phyloP scores from a whole-genome alignment of 2,888 invertebrate genomes.

The Xanthorhoe spadicearia region DNA sequence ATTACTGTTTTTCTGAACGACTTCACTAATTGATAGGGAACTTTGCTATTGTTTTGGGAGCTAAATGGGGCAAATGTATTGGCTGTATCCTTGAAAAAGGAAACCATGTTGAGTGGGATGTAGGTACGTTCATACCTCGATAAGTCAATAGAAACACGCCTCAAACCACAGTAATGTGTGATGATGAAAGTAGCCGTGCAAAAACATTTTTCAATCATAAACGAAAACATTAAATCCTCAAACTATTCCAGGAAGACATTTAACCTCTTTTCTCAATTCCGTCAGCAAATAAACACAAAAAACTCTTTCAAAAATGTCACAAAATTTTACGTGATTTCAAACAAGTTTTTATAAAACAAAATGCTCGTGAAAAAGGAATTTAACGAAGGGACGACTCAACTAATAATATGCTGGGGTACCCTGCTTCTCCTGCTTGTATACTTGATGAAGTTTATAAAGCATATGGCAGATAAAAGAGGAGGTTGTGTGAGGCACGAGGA shows the following conservation, averaged over 20 bases:
- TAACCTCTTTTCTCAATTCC: slow-evolving; percentile 7
- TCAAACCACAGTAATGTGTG: too few relatives aligned
- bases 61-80: background rate
- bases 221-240: background rate
- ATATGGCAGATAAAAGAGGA: slow-evolving; percentile 29
- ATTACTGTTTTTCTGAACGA: slow-evolving; percentile 42
- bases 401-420: slow-evolving; percentile 52
- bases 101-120: too few relatives aligned
- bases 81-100: background rate
- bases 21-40: slow-evolving; percentile 40
- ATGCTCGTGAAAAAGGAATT: slow-evolving; percentile 61
- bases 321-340: slow-evolving; percentile 27
- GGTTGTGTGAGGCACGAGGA: slow-evolving; percentile 20
- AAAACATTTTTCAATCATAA: background rate
- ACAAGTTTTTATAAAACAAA: slow-evolving; percentile 31
- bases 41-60: slow-evolving; percentile 27
- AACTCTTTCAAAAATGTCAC: slow-evolving; percentile 13
- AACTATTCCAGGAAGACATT: background rate
- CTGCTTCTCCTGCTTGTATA: slow-evolving; percentile 53
- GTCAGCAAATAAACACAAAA: background rate
- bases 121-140: too few relatives aligned
- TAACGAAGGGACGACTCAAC: slow-evolving; percentile 49
- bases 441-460: slow-evolving; percentile 52
- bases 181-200: background rate
- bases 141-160: too few relatives aligned